Percentiles rank a stretch among this genome's conserved stretches.
Evolutionary conservation across 23 tunicate genomes (phyloP).

Genomic region (Phallusia fumigata): DNA sequence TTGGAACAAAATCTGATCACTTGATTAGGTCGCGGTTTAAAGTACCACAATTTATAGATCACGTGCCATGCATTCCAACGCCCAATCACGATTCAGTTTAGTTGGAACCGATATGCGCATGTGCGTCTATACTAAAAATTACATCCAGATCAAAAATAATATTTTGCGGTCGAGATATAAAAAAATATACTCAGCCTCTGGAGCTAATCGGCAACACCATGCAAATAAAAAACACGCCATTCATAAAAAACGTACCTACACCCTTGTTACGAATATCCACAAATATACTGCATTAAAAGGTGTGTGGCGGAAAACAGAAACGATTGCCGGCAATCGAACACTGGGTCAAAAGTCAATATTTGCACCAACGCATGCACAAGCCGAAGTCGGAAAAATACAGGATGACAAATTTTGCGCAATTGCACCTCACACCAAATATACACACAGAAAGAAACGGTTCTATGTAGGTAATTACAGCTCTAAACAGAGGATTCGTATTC

Average conservation of each 20-base stretch:
- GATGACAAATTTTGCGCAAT: conserved; percentile 1
- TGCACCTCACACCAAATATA: neutral
- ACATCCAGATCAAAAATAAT: too few relatives aligned
- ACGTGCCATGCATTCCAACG: neutral
- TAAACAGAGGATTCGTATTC: neutral
- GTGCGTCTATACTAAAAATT: too few relatives aligned
- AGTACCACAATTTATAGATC: neutral
- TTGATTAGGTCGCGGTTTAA: neutral
- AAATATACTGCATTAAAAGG: neutral
- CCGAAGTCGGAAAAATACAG: neutral
- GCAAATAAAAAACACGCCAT: too few relatives aligned
- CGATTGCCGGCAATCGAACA: conserved; percentile 8
- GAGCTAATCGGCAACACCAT: too few relatives aligned
- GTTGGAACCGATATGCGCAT: too few relatives aligned
- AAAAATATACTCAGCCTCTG: too few relatives aligned
- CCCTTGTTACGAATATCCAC: neutral
- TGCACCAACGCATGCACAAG: neutral
- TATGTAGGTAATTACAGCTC: neutral
- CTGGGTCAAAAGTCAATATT: neutral
- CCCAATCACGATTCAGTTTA: too few relatives aligned
- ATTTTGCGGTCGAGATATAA: too few relatives aligned
- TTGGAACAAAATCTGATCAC: neutral
- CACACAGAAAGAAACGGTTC: neutral
- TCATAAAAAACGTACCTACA: too few relatives aligned
- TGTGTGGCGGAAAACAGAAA: neutral